Evolutionary conservation across 2,888 invertebrate genomes (phyloP), one percentile per base, ranked within the genome.

Genomic region (Agapostemon virescens): DNA sequence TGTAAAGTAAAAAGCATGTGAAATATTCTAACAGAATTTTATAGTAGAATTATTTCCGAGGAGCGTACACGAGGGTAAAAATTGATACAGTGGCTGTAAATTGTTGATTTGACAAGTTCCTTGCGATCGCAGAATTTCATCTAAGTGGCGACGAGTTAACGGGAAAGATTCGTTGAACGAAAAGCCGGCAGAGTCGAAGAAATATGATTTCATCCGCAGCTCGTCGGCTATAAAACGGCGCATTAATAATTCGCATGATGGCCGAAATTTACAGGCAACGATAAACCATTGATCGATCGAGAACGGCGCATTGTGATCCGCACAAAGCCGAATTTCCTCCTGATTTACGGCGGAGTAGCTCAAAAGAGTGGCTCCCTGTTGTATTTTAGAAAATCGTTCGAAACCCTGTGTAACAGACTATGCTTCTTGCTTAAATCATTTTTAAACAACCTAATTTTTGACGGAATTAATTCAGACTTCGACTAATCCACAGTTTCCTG

Each of bases 241-340:
- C 69, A 67, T 79, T 79, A 76, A 76, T 70, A 79, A 79, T 79
- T 66, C 66, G n/a, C 66, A 6, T 38, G 52, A 45, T 40, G 38
- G 30, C 45, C 64, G 40, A 70, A 79, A 79, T 79, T 76, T 79
- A 79, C 78, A 79, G 55, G 64, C 55, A 64, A 49, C 79, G 79
- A 72, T 80, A 80, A 80, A 79, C 72, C 69, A 79, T 80, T 68
- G 69, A 80, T 69, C 79, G 79, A 80, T 79, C 66, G 55, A 30
- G 75, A 61, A 63, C 42, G 52, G 52, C 33, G 75, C 69, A 63
- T 78, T 69, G 77, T 74, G 67, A 74, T 74, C 67, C 74, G n/a
- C 52, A 77, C 78, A 76, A 76, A 70, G 77, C 78, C 52, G 76
- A 58, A 79, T 66, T 66, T 78, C 42, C 76, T 13, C 9, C 26